Base-by-base conservation (phyloP, 1,140 invertebrate genomes). In the Tetranychus cinnabarinus region DNA sequence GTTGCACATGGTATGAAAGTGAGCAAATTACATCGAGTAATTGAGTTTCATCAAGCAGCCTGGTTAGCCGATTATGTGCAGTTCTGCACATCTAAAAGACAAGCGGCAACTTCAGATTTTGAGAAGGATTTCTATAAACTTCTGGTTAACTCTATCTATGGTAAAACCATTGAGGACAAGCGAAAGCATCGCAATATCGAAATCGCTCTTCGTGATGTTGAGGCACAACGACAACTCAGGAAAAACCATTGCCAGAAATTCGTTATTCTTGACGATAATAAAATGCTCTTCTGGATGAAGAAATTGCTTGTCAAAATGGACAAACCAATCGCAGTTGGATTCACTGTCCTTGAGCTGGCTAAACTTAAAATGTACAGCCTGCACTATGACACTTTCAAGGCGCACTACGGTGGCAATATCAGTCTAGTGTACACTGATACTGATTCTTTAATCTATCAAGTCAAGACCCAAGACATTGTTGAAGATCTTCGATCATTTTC, bases 101-200 rank as follows among this genome's bases (percentile, higher is more conserved):
- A 55, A 61, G 54, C 66, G 62, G 66, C 66, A 54, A 66, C 57
- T 13, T 68, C 66, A 63, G 63, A 67, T 58, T 69, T 69, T 64
- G 64, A 70, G 60, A 68, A 68, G 65, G 63, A 69, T 63, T 69
- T 70, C 31, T 68, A 63, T 58, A 70, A 70, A 61, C 62, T 76
- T 59, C 69, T 76, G 64, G 74, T 74, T 65, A 76, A 77, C 67
- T 66, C 70, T 3, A 66, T 75, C 12, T 77, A 72, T 67, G 75
- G 73, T 2, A 75, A 75, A 70, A 72, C 71, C 1, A 75, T 75
- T 68, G 74, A 76, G 68, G 76, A 76, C 68, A 66, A 74, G 15
- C 67, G 70, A 62, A 75, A 76, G 59, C 65, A 69, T 65, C 67
- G 68, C 36, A 67, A 74, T 67, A 67, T 77, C 3, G 69, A 69